Percentiles rank a stretch among this genome's conserved stretches.
phyloP scores from a whole-genome alignment of 2,113 vertebrate genomes.

The Triplophysa dalaica region DNA sequence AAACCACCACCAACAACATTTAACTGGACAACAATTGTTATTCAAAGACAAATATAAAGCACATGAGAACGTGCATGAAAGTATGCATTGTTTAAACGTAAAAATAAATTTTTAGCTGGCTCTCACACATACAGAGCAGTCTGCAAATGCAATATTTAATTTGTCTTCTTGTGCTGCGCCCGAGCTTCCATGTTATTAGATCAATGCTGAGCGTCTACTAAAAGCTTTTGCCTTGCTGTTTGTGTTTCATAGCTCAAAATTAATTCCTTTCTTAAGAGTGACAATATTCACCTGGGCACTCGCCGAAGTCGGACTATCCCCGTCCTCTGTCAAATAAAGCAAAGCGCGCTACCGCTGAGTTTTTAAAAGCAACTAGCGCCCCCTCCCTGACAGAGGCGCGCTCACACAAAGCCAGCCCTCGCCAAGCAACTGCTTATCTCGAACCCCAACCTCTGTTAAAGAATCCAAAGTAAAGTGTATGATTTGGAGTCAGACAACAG shows the following conservation, averaged over 20 bases:
- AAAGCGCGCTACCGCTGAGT: constrained; percentile 13
- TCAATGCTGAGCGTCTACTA: background rate
- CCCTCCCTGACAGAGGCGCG: constrained; percentile 51
- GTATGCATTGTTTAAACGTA: background rate
- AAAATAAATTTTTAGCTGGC: background rate
- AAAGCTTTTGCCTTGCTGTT: background rate
- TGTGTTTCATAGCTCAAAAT: background rate
- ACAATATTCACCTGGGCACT: constrained; percentile 51
- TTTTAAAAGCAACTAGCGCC: constrained; percentile 60
- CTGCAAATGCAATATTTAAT: background rate
- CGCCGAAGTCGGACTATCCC: constrained; percentile 39
- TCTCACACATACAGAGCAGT: background rate
- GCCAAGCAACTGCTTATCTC: background rate
- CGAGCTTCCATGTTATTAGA: background rate
- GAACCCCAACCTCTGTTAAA: background rate
- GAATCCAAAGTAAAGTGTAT: background rate
- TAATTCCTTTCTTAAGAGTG: background rate
- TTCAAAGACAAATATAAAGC: background rate
- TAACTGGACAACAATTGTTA: background rate
- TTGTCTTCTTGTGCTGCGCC: background rate
- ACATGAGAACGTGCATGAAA: background rate
- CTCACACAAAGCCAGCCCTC: constrained; percentile 22
- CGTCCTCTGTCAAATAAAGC: constrained; percentile 43
- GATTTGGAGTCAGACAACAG: background rate
- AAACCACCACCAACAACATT: background rate